Conservation (phyloP, 2,797 vertebrate species). For the Halcyon smyrnensis region DNA sequence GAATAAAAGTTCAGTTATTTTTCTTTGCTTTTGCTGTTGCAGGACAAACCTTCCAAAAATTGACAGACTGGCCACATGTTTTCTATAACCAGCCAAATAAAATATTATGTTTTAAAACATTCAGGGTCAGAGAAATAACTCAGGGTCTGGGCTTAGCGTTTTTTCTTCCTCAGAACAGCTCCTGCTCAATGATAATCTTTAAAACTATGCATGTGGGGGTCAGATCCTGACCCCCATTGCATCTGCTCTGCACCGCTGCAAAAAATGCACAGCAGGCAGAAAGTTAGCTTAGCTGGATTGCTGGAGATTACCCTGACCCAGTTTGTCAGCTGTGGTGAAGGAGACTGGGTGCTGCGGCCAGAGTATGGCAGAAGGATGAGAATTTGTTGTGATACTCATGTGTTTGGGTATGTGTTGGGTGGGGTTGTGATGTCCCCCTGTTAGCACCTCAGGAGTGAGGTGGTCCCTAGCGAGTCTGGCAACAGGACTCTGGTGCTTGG, state of each 20-base stretch:
- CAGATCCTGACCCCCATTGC: not conserved
- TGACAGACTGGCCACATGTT: not conserved
- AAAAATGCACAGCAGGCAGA: not conserved
- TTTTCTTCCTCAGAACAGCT: conserved; percentile 11
- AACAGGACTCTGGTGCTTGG: not conserved
- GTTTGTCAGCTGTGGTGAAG: not conserved
- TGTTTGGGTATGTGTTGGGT: not conserved
- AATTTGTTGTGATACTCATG: not conserved
- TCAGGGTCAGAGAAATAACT: conserved; percentile 5
- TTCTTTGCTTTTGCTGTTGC: not conserved
- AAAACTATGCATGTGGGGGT: not conserved
- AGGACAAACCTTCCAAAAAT: conserved; percentile 2
- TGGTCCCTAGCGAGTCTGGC: not conserved
- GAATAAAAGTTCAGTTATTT: conserved; percentile 12
- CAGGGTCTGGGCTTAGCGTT: not conserved
- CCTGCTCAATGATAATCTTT: conserved; percentile 1
- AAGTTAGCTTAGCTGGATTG: not conserved
- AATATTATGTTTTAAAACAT: conserved; percentile 38
- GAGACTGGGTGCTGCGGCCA: not conserved
- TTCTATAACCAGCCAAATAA: conserved; percentile 17
- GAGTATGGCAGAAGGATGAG: not conserved
- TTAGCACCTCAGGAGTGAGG: not conserved
- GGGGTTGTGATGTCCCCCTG: not conserved
- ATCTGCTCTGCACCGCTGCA: not conserved
- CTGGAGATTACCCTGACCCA: not conserved